Evolutionary conservation across 2,888 invertebrate species (phyloP).

Genomic region (Folsomia candida): DNA sequence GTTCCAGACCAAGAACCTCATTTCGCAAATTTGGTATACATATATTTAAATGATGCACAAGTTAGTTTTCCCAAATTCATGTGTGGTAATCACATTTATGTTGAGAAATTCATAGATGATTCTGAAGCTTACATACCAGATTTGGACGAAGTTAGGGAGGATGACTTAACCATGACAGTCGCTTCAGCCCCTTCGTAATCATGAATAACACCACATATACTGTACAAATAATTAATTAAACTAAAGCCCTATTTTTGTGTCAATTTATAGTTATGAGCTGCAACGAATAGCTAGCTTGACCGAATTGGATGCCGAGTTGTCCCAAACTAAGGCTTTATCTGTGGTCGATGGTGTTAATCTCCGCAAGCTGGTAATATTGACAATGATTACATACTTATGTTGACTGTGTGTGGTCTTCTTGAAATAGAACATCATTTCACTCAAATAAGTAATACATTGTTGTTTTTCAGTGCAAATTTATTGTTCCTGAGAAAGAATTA

Average conservation of each 20-base stretch:
- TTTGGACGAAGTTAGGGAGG: constrained; percentile 48
- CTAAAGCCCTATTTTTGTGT: too few relatives aligned
- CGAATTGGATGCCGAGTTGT: constrained; percentile 49
- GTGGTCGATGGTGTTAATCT: constrained; percentile 46
- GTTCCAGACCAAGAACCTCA: neutral
- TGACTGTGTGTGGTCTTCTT: too few relatives aligned
- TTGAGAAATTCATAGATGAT: constrained; percentile 29
- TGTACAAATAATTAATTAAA: too few relatives aligned
- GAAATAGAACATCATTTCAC: too few relatives aligned
- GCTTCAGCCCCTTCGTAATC: constrained; percentile 49
- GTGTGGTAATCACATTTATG: too few relatives aligned
- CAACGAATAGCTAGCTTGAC: constrained; percentile 48
- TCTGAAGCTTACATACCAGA: constrained; percentile 46
- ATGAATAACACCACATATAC: too few relatives aligned
- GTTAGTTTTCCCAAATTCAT: neutral
- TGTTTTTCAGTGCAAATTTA: constrained; percentile 40
- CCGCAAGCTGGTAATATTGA: too few relatives aligned
- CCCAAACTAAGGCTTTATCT: constrained; percentile 46
- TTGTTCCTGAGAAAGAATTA: constrained; percentile 46
- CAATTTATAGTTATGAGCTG: constrained; percentile 42
- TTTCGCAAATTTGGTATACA: neutral
- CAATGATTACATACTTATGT: too few relatives aligned
- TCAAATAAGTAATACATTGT: too few relatives aligned
- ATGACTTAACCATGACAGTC: constrained; percentile 46
- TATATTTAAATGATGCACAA: neutral